These are phyloP conservation scores for Hypselothyrea guttata DNA, from an alignment of 2,888 invertebrate genomes.

Conservation along the genomic window DNA sequence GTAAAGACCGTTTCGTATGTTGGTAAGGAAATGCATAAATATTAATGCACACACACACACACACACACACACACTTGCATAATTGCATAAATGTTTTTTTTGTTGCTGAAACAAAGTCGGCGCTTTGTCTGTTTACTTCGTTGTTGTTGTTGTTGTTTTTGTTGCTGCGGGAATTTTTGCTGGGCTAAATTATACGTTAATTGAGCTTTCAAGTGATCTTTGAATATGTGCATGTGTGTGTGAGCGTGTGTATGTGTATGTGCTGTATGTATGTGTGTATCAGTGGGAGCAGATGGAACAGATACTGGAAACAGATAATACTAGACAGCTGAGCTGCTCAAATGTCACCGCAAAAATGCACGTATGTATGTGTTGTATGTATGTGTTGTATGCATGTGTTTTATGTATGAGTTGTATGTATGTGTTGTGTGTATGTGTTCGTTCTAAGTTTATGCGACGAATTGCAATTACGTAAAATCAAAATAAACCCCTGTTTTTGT, in stretches of 20 bases:
- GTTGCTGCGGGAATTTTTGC: slow-evolving; percentile 15
- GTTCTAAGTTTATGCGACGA: too few relatives aligned
- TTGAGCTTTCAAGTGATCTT: slow-evolving; percentile 37
- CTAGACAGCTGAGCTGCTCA: slow-evolving; percentile 12
- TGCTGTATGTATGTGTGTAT: slow-evolving; percentile 16
- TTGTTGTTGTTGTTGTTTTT: slow-evolving; percentile 23
- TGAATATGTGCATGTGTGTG: slow-evolving; percentile 8
- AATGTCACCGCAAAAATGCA: too few relatives aligned
- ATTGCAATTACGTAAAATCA: too few relatives aligned
- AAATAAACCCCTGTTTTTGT: too few relatives aligned
- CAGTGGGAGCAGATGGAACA: slow-evolving; percentile 41
- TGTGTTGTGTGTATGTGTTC: too few relatives aligned
- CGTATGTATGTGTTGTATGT: too few relatives aligned
- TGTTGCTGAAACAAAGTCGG: slow-evolving; percentile 34
- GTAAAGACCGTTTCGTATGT: neutral
- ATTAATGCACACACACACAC: neutral
- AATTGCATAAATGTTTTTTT: too few relatives aligned
- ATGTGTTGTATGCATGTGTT: too few relatives aligned
- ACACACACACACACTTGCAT: neutral
- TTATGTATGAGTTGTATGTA: too few relatives aligned
- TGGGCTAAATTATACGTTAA: slow-evolving; percentile 52
- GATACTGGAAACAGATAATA: slow-evolving; percentile 34
- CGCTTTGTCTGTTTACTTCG: slow-evolving; percentile 40
- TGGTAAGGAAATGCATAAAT: neutral
- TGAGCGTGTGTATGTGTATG: too few relatives aligned